These are phyloP conservation scores for Euschistus heros DNA, from an alignment of 1,140 invertebrate genomes.

Conservation along the genomic window DNA sequence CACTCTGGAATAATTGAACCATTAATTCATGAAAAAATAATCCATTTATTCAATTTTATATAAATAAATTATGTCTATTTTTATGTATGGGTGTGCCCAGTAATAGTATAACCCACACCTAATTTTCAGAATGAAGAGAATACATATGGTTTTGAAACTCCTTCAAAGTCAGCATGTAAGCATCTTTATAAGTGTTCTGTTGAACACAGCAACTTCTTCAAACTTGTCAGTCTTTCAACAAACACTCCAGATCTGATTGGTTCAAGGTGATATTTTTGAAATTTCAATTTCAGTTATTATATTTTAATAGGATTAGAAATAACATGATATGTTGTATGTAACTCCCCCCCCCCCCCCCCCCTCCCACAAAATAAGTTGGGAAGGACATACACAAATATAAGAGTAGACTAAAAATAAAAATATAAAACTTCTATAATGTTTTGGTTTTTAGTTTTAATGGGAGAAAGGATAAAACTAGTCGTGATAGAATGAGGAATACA, in stretches of 20 bases:
- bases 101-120: slow-evolving; percentile 32
- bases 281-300: too few relatives aligned
- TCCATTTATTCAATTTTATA: too few relatives aligned
- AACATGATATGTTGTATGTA: too few relatives aligned
- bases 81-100: neutral
- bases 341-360: too few relatives aligned
- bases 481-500: slow-evolving; percentile 35
- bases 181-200: slow-evolving; percentile 98
- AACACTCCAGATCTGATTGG: slow-evolving; percentile 58
- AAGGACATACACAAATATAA: too few relatives aligned
- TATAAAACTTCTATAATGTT: too few relatives aligned
- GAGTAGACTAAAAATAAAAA: too few relatives aligned
- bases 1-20: too few relatives aligned
- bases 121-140: slow-evolving; percentile 75
- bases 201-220: slow-evolving; percentile 97
- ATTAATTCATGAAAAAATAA: too few relatives aligned
- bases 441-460: neutral
- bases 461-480: slow-evolving; percentile 16
- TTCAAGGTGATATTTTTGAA: slow-evolving; percentile 45
- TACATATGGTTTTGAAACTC: slow-evolving; percentile 90
- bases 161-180: slow-evolving; percentile 89
- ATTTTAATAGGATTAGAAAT: too few relatives aligned
- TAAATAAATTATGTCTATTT: neutral
- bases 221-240: slow-evolving; percentile 67
- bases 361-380: too few relatives aligned